Evolutionary conservation across 2,113 vertebrate genomes (phyloP).

Genomic region (Pontoporia blainvillei): DNA sequence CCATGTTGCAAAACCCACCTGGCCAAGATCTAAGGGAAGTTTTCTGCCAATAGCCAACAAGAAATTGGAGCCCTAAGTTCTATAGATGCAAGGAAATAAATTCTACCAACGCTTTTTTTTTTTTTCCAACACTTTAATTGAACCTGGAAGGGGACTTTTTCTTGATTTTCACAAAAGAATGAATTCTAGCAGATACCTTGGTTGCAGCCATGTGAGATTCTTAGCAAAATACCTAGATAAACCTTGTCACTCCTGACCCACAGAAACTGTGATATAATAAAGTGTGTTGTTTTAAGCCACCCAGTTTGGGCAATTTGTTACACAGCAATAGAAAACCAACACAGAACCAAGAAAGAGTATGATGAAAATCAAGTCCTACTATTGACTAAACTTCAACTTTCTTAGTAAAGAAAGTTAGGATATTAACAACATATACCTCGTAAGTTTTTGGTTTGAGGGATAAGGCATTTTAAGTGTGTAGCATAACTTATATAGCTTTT

Average conservation of each 20-base stretch:
- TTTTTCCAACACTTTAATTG: neutral
- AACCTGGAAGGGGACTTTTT: neutral
- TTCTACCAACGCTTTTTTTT: neutral
- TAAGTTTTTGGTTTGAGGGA: neutral
- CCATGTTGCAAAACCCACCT: neutral
- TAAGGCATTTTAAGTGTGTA: neutral
- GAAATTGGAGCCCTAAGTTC: neutral
- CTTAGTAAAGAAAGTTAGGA: neutral
- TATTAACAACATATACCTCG: neutral
- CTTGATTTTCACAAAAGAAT: neutral
- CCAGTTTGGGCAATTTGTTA: neutral
- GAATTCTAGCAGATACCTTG: neutral
- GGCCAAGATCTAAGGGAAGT: neutral
- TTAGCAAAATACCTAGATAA: neutral
- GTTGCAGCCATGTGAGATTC: neutral
- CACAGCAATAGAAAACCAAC: neutral
- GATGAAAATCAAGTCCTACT: neutral
- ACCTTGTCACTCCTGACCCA: neutral
- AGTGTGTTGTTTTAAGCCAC: neutral
- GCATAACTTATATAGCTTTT: neutral
- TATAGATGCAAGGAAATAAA: neutral
- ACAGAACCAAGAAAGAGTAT: neutral
- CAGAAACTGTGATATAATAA: neutral
- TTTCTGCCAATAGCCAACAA: neutral
- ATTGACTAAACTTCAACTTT: neutral